Evolutionary conservation across 2,113 vertebrate species (phyloP), one percentile per base, ranked within the genome.

Genomic region (Antennarius striatus): DNA sequence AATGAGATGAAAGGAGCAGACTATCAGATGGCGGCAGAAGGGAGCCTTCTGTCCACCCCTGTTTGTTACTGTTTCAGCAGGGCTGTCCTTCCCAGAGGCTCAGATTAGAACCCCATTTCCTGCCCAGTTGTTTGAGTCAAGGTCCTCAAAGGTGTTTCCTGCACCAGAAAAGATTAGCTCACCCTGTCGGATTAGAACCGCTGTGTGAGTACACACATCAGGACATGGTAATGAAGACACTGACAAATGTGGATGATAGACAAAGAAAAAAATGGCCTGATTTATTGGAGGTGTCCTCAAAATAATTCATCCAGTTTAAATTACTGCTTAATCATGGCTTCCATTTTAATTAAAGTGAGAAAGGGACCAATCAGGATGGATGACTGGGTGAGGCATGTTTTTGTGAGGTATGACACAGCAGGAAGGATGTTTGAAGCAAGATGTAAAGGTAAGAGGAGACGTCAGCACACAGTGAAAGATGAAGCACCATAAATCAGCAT

Each of bases 101-200:
- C 66, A 86, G 65, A 74, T 68, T 74, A 59, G 73, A 77, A 22
- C 32, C 60, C 53, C 3, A 42, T 66, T 81, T 79, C 70, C 82
- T 90, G 79, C 67, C 67, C 79, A 79, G 69, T 79, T 81, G 75
- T 77, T 81, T 72, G 53, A 66, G 71, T 71, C 77, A 85, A 48
- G 81, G 40, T 56, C 75, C 68, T 60, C 56, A 85, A 90, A 89
- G 87, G 85, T 88, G 86, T 85, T 90, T 91, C 89, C 90, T 90
- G 61, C 17, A 16, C 64, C 47, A 52, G 86, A 86, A 83, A 80
- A 90, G 85, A 86, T 88, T 81, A 85, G 72, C 61, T 68, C 79
- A 48, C 45, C 46, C 69, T 63, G 14, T 39, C 15, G 49, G 58
- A 56, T 43, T 28, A 42, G 10, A 49, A 40, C 39, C 3, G 39